Evolutionary conservation across 1,140 invertebrate species (phyloP).

Genomic region (Planococcus citri): DNA sequence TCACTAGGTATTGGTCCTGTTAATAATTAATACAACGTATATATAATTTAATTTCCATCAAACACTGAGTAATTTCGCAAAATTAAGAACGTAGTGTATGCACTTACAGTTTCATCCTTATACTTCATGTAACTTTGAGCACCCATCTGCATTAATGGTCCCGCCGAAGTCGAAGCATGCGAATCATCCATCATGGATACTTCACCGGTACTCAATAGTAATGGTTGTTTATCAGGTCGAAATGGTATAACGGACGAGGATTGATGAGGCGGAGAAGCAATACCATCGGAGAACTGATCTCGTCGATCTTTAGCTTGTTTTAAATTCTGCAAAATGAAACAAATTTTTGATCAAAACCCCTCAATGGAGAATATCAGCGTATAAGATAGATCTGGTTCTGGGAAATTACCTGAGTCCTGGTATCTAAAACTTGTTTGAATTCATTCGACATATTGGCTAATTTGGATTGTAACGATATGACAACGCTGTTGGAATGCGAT

Average conservation of each 20-base stretch:
- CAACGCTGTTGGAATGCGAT: constrained; percentile 92
- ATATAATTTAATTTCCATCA: too few relatives aligned
- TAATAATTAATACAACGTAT: constrained; percentile 25
- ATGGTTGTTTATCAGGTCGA: not conserved
- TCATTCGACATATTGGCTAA: constrained; percentile 92
- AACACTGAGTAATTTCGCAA: not conserved
- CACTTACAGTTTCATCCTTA: not conserved
- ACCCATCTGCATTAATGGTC: constrained; percentile 43
- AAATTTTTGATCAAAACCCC: too few relatives aligned
- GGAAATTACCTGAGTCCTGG: constrained; percentile 55
- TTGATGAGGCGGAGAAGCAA: constrained; percentile 15
- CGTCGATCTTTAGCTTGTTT: constrained; percentile 86
- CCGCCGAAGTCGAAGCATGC: constrained; percentile 46
- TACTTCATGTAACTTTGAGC: constrained; percentile 39
- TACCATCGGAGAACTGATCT: constrained; percentile 73
- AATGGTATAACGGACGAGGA: constrained; percentile 17
- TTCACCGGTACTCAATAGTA: not conserved
- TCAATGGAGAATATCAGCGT: too few relatives aligned
- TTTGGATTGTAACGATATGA: constrained; percentile 85
- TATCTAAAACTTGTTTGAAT: constrained; percentile 80
- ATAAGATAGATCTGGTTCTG: constrained; percentile 5
- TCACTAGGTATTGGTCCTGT: constrained; percentile 76
- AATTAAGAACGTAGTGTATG: too few relatives aligned
- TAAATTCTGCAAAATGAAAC: constrained; percentile 55
- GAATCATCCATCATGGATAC: not conserved